Base-by-base conservation (phyloP, 2,888 invertebrate species). In the Mesorhabditis belari region DNA sequence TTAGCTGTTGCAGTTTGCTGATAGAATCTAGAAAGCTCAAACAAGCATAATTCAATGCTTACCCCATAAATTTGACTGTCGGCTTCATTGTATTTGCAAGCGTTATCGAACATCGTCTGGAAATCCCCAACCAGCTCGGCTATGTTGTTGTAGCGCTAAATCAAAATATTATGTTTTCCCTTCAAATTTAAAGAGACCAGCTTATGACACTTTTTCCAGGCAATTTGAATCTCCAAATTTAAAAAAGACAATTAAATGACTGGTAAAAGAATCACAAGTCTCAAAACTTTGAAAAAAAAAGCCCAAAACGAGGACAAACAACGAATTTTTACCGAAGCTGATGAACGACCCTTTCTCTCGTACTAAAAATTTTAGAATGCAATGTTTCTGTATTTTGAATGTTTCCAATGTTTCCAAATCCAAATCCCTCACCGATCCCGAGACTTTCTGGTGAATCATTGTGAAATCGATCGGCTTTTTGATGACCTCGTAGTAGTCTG, bases 381-480 rank as follows among this genome's bases (percentile, higher is more conserved):
- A n/a, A n/a, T n/a, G n/a, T n/a, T n/a, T n/a, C n/a, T n/a, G n/a
- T n/a, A n/a, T n/a, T n/a, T n/a, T n/a, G n/a, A n/a, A n/a, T n/a
- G n/a, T n/a, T n/a, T n/a, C n/a, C n/a, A n/a, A n/a, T n/a, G n/a
- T n/a, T n/a, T n/a, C n/a, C n/a, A n/a, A n/a, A n/a, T 35, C 17
- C 17, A 55, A 27, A 56, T 60, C 27, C 55, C 50, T 21, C 19
- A 55, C 61, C 55, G 50, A 24, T 25, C 49, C 58, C 25, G 62
- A 55, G 9, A 71, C 27, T 54, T 65, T 69, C 21, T 55, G 55
- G 0, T 90, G 89, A 63, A 98, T 93, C 80, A 88, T 88, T 80
- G 93, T 92, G 88, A 98, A 88, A 81, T 96, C 95, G 79, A 98
- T 91, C 0, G 98, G 96, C 72, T 89, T 89, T 79, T 91, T 92